Base-by-base conservation (phyloP, 2,888 invertebrate genomes). In the Tiliacea citrago region DNA sequence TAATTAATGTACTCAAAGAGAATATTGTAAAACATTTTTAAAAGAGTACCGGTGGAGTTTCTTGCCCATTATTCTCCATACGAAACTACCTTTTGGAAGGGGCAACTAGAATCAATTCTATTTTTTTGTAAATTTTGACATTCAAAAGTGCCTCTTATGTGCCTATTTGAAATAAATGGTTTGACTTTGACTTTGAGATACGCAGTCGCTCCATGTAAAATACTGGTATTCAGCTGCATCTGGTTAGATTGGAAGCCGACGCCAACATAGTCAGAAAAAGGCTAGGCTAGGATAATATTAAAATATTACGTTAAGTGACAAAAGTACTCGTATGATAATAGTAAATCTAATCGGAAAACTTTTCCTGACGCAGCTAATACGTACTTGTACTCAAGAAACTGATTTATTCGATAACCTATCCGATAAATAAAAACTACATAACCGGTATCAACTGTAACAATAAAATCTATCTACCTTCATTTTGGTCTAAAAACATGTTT, bases 401-500 rank as follows among this genome's bases (percentile, higher is more conserved):
- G 24, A 53, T 79, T 49, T 55, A 55, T 68, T 60, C 13, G 13
- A 67, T 55, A 73, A 29, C 10, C n/a, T n/a, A 39, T 51, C 10
- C 9, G 3, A 66, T 55, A 61, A 13, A 75, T 39, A 60, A 53
- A 57, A 60, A 5, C 58, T 18, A 57, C 16, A 35, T 29, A 24
- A 42, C 18, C 13, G 12, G 51, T 35, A 51, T 29, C 42, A 53
- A 66, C 29, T 13, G 24, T 7, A 55, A 55, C 49, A 66, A 55
- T 61, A 66, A 39, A 51, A n/a, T 18, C 21, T 65, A 63, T 39
- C 55, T 45, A 24, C 62, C 61, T 60, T 51, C 35, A 49, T 18
- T 55, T 45, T 21, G n/a, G 3, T 60, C 45, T 29, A n/a, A 57
- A 68, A 68, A 82, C 61, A 69, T 69, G 68, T 80, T 84, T 68